A percentile compares a stretch with the other conserved stretches of the same genome.
These are phyloP conservation scores for Tenebrosternarchus preto DNA, from an alignment of 2,113 vertebrate species.

Conservation along the genomic window DNA sequence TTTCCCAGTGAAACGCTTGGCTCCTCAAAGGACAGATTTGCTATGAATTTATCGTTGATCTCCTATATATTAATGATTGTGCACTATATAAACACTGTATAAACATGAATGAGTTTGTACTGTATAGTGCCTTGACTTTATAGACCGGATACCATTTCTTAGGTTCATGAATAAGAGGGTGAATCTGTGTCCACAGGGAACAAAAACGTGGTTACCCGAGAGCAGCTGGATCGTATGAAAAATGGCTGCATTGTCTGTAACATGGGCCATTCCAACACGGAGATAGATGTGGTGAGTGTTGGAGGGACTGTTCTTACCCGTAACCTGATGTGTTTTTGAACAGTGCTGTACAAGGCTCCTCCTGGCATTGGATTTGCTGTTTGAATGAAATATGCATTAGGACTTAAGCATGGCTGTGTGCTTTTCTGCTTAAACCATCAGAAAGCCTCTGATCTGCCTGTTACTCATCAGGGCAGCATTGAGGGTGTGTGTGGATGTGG, in stretches of 20 bases:
- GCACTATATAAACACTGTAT: too few relatives aligned
- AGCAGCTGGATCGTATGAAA: constrained; percentile 96
- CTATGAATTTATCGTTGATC: too few relatives aligned
- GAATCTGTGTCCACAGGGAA: constrained; percentile 78
- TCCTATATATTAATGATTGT: too few relatives aligned
- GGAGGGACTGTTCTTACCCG: not conserved
- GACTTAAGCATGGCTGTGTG: constrained; percentile 20
- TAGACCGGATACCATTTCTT: not conserved
- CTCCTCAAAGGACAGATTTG: not conserved
- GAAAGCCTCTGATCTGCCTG: constrained; percentile 44
- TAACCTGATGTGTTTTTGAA: not conserved
- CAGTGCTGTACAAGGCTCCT: not conserved
- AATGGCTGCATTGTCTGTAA: constrained; percentile 98
- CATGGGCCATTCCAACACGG: constrained; percentile 98
- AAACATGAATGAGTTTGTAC: too few relatives aligned
- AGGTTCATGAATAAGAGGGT: not conserved
- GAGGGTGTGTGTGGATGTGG: not conserved
- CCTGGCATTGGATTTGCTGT: not conserved
- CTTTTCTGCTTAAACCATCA: constrained; percentile 18
- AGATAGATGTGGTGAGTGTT: constrained; percentile 92
- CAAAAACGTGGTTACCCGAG: constrained; percentile 96
- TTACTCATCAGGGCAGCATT: not conserved
- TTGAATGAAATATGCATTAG: not conserved
- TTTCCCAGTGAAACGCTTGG: not conserved
- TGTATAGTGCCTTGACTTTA: not conserved